Evolutionary conservation across 2,797 vertebrate genomes (phyloP).

Genomic region (Alfaro cultratus): DNA sequence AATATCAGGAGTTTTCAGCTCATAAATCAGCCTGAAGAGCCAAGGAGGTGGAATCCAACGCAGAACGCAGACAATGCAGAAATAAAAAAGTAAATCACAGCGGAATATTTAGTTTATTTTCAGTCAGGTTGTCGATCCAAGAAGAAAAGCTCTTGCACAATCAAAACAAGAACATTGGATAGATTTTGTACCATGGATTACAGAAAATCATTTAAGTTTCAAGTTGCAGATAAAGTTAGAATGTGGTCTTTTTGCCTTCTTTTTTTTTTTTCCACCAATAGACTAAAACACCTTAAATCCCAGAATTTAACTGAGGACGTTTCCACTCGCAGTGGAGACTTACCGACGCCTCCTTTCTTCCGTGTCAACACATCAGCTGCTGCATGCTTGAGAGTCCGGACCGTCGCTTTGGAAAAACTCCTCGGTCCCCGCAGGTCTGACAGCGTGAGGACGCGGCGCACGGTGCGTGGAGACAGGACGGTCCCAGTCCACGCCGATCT

Average conservation of each 20-base stretch:
- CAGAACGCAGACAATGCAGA: neutral
- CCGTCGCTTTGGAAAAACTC: neutral
- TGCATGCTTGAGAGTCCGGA: slow-evolving; percentile 3
- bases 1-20: neutral
- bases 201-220: neutral
- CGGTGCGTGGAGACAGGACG: slow-evolving; percentile 45
- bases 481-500: slow-evolving; percentile 63
- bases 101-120: neutral
- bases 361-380: neutral
- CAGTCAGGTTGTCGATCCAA: neutral
- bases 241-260: neutral
- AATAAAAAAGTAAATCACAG: neutral
- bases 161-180: neutral
- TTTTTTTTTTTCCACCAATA: neutral
- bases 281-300: neutral
- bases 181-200: neutral
- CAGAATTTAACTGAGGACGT: neutral
- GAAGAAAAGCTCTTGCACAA: neutral
- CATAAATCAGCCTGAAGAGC: neutral
- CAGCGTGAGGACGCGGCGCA: slow-evolving; percentile 23
- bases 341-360: slow-evolving; percentile 25
- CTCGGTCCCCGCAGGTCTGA: slow-evolving; percentile 12
- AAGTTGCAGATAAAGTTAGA: neutral
- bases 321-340: neutral
- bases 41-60: neutral